phyloP scores from a whole-genome alignment of 1,140 invertebrate genomes.

The Drosophila willistoni region DNA sequence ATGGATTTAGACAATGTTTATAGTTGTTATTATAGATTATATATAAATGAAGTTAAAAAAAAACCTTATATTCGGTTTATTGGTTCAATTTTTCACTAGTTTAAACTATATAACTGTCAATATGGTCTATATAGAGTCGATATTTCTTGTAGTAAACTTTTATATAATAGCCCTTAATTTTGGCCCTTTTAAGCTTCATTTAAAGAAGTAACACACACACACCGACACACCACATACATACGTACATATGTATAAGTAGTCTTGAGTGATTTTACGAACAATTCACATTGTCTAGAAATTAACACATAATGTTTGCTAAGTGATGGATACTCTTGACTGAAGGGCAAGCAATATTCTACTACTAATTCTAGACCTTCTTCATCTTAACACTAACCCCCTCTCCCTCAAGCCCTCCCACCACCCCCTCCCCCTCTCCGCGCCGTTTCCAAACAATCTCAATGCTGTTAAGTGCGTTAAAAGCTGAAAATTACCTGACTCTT shows the following conservation, averaged over 20 bases:
- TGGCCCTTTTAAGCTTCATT: too few species aligned
- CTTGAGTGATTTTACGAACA: neutral
- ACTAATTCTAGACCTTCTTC: conserved; percentile 1
- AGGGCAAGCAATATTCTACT: conserved; percentile 27
- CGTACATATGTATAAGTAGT: neutral
- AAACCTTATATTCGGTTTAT: too few species aligned
- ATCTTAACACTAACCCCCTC: neutral
- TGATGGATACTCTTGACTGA: conserved; percentile 25
- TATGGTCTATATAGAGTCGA: too few species aligned
- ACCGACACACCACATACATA: neutral
- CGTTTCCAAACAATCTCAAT: neutral
- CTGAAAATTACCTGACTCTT: conserved; percentile 67
- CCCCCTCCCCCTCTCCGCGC: neutral
- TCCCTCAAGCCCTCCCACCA: too few species aligned
- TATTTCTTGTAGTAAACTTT: too few species aligned
- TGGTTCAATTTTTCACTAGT: too few species aligned
- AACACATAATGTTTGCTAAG: conserved; percentile 46
- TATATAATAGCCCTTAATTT: too few species aligned
- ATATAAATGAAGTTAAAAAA: too few species aligned
- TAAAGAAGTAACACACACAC: neutral
- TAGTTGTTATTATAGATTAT: too few species aligned
- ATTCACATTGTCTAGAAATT: conserved; percentile 39
- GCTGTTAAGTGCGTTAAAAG: conserved; percentile 48
- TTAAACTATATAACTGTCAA: too few species aligned
- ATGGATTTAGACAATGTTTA: too few species aligned